Base-by-base conservation (phyloP, 2,888 invertebrate species). In the Amaurobius ferox region DNA sequence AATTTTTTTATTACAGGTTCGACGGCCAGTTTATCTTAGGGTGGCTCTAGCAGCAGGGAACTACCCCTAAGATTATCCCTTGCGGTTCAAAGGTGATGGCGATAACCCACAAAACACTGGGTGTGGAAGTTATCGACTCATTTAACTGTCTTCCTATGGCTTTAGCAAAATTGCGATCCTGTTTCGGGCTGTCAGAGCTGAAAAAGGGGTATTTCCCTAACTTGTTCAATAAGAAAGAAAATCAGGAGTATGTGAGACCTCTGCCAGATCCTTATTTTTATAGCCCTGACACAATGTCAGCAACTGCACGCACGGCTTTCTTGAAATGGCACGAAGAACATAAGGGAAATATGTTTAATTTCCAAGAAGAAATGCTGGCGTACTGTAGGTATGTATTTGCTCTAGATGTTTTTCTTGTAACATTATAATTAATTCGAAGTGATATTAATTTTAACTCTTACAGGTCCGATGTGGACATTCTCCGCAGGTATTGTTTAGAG, bases 191-290 rank as follows among this genome's bases (percentile, higher is more conserved):
- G 0, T 19, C 0, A 1, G 76, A 74, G n/a, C 0, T 70, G 44
- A 61, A 7, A n/a, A 79, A 86, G n/a, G 74, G 86, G 1, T 86
- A 79, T 35, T 79, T 86, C 23, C 79, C 68, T 2, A 68, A 86
- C 62, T 32, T 86, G 0, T 86, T 79, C 26, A 79, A 86, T 32
- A 64, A 30, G 0, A 6, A 3, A 1, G 28, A 77, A 35, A 85
- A 85, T 26, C 83, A 78, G 35, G 9, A n/a, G 0, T 78, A 77
- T n/a, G 29, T 72, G 5, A 66, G 77, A 2, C 29, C 62, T 0
- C 5, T 77, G 1, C 72, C 77, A 1, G 55, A 77, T 0, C 13
- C 19, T 2, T 0, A 2, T 0, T 77, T n/a, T 16, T 83, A 71
- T 19, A 26, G 28, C 16, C 77, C 83, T 5, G 64, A 71, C 19